Evolutionary conservation across 2,113 vertebrate genomes (phyloP).

Genomic region (Otolemur garnettii): DNA sequence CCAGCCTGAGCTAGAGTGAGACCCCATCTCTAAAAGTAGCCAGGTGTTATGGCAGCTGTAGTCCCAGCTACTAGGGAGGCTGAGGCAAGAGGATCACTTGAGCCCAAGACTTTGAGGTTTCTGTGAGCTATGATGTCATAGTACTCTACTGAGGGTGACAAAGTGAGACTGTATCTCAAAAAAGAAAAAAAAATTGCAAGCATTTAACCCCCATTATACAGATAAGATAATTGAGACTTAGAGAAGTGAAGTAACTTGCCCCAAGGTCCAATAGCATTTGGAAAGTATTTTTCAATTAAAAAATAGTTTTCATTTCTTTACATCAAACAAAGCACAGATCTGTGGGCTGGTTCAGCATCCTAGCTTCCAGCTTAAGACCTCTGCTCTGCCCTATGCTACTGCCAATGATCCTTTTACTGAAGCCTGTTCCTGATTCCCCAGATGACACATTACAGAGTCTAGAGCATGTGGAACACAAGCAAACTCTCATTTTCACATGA

Average conservation of each 20-base stretch:
- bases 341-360: neutral
- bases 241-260: neutral
- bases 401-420: neutral
- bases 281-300: neutral
- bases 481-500: neutral
- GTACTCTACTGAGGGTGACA: too few relatives aligned
- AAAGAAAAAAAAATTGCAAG: neutral
- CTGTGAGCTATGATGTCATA: too few relatives aligned
- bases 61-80: too few relatives aligned
- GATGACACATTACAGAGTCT: neutral
- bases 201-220: neutral
- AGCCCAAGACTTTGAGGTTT: too few relatives aligned
- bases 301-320: neutral
- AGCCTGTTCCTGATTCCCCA: neutral
- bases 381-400: neutral
- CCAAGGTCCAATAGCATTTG: neutral
- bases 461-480: neutral
- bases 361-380: neutral
- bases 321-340: neutral
- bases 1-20: too few relatives aligned
- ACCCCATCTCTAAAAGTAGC: too few relatives aligned
- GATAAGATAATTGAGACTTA: neutral
- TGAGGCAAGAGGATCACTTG: too few relatives aligned
- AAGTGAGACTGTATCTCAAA: too few relatives aligned
- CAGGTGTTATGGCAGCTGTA: too few relatives aligned